phyloP scores from a whole-genome alignment of 2,888 invertebrate genomes.

The Phorcus lineatus region DNA sequence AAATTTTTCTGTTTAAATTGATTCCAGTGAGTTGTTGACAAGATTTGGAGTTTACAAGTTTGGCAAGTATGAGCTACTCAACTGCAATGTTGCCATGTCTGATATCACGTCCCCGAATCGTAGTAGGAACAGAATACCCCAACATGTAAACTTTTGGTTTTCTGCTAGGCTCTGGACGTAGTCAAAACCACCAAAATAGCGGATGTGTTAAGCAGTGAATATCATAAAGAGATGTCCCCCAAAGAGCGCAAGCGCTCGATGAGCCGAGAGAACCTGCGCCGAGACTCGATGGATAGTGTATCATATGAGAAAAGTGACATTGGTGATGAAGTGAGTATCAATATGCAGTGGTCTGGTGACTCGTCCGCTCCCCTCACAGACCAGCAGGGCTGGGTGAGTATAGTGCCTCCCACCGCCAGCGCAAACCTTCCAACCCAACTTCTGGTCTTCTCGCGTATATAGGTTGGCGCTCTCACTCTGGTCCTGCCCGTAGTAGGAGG shows the following conservation, averaged over 20 bases:
- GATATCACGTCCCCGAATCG: background rate
- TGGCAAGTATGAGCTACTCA: too few species aligned
- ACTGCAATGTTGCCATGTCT: background rate
- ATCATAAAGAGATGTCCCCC: slow-evolving; percentile 61
- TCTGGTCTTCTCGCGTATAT: too few species aligned
- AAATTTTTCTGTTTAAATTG: too few species aligned
- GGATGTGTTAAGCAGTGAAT: slow-evolving; percentile 82
- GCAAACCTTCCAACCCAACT: slow-evolving; percentile 17
- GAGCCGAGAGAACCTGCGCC: slow-evolving; percentile 79
- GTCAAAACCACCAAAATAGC: slow-evolving; percentile 93
- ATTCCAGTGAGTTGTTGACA: too few species aligned
- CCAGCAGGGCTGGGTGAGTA: slow-evolving; percentile 63
- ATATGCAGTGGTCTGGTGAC: slow-evolving; percentile 68
- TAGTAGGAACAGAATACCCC: background rate
- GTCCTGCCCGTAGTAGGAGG: too few species aligned
- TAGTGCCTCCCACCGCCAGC: slow-evolving; percentile 21
- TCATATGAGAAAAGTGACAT: slow-evolving; percentile 79
- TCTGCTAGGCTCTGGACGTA: slow-evolving; percentile 88
- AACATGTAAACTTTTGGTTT: slow-evolving; percentile 47
- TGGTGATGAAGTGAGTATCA: slow-evolving; percentile 84
- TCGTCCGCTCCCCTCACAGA: slow-evolving; percentile 34
- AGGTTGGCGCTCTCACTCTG: too few species aligned
- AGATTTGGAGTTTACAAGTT: too few species aligned
- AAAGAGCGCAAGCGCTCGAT: slow-evolving; percentile 76
- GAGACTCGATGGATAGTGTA: slow-evolving; percentile 80